Conservation (phyloP, 2,888 invertebrate species). For the Noctua fimbriata region DNA sequence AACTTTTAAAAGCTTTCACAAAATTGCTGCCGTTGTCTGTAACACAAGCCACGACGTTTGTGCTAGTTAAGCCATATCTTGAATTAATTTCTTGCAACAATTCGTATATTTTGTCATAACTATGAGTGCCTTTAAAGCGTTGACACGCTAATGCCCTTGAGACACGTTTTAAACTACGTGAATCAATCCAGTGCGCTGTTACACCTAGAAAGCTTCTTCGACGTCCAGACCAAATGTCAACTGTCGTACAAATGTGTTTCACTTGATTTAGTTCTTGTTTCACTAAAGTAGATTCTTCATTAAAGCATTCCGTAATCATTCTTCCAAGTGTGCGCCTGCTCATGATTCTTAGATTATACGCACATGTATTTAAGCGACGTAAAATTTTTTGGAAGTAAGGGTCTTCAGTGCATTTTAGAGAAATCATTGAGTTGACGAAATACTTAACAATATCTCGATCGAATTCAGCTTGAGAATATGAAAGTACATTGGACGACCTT, state of each 20-base stretch:
- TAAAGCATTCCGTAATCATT: too few species aligned
- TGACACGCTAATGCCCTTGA: conserved; percentile 22
- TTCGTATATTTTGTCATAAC: conserved; percentile 31
- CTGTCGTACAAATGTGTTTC: conserved; percentile 38
- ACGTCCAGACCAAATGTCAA: conserved; percentile 50
- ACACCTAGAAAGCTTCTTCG: conserved; percentile 51
- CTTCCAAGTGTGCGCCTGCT: too few species aligned
- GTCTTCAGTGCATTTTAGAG: too few species aligned
- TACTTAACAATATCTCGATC: too few species aligned
- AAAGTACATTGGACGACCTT: too few species aligned
- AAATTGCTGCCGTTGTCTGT: conserved; percentile 53
- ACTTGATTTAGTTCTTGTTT: conserved; percentile 38
- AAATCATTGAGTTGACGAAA: too few species aligned
- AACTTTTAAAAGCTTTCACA: conserved; percentile 47
- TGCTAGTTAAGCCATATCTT: conserved; percentile 34
- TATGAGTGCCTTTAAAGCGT: conserved; percentile 40
- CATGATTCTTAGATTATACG: too few species aligned
- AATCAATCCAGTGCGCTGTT: conserved; percentile 15
- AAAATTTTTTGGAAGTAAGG: too few species aligned
- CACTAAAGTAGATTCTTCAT: background rate
- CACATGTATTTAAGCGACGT: too few species aligned
- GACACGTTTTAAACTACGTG: conserved; percentile 33
- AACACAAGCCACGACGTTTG: conserved; percentile 35
- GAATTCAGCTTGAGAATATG: too few species aligned
- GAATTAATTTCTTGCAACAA: conserved; percentile 41